Conservation (phyloP, 1,140 invertebrate genomes). For the Eumeta japonica region DNA sequence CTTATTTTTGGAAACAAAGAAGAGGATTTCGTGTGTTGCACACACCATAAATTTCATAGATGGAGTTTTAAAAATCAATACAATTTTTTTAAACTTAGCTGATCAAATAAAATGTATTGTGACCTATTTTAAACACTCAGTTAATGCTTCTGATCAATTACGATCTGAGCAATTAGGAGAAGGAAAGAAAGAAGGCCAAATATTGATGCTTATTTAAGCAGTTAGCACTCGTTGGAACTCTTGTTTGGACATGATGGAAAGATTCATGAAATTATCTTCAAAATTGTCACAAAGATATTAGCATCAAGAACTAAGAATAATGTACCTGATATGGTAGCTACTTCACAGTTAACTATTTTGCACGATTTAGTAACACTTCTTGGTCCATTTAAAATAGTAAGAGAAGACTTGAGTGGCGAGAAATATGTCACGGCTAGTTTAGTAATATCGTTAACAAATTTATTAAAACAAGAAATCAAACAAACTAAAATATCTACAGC, state of each 20-base stretch:
- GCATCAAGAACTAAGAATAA: conserved; percentile 13
- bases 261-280: conserved; percentile 18
- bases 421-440: conserved; percentile 21
- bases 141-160: conserved; percentile 14
- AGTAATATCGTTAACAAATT: conserved; percentile 21
- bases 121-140: conserved; percentile 19
- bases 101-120: conserved; percentile 18
- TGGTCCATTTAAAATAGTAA: conserved; percentile 20
- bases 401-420: conserved; percentile 17
- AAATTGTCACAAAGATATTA: conserved; percentile 23
- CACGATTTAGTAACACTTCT: conserved; percentile 16
- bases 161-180: conserved; percentile 17
- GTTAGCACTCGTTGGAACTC: conserved; percentile 23
- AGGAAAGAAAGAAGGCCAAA: conserved; percentile 16
- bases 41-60: conserved; percentile 28
- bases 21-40: conserved; percentile 27
- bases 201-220: conserved; percentile 20
- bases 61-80: conserved; percentile 14
- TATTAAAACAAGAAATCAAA: conserved; percentile 8
- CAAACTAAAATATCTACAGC: conserved; percentile 9
- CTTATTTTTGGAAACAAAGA: conserved; percentile 4
- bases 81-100: conserved; percentile 11
- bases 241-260: conserved; percentile 18
- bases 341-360: conserved; percentile 19
- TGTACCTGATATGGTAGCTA: conserved; percentile 18